Base-by-base conservation (phyloP, 2,888 invertebrate genomes). In the Spisula subtruncata region DNA sequence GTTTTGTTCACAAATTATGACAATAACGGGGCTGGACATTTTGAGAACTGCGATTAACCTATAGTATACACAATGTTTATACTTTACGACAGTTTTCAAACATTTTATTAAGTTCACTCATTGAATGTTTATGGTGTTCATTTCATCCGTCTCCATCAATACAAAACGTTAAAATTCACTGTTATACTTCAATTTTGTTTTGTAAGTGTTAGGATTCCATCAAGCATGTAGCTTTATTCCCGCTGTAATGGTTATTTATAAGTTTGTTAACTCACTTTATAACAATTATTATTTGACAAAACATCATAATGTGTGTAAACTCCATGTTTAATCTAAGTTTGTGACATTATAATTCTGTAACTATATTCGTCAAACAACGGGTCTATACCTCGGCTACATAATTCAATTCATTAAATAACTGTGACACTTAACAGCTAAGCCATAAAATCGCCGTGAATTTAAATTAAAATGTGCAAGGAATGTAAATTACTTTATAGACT, bases 361-460 rank as follows among this genome's bases (percentile, higher is more conserved):
- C 16, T 18, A 75, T 35, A 75, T 75, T 32, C 12, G 35, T 75
- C 75, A 75, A 75, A 75, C 75, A 75, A 32, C 75, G 25, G 75
- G 32, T 75, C 75, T 75, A 32, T 16, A 75, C 35, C 25, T 6
- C 16, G 8, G 10, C 29, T 25, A 75, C 35, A 75, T 75, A 75
- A 25, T 75, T 75, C 75, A 75, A 75, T 75, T 32, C 75, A 75
- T 75, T 25, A 75, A 75, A 75, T 32, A 75, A 75, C 75, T 32
- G 35, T 75, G 75, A 75, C 75, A 75, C 75, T 75, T 75, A 12
- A 32, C 29, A 75, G 75, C 18, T 75, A 35, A 75, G 75, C 75
- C 75, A 75, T 75, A 75, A 75, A 75, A 75, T 75, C 75, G 20
- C 32, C 18, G 75, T 75, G 35, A 75, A 75, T 75, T 75, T 75